These are phyloP conservation scores for Anadara kagoshimensis DNA, from an alignment of 1,140 invertebrate genomes.

Conservation along the genomic window DNA sequence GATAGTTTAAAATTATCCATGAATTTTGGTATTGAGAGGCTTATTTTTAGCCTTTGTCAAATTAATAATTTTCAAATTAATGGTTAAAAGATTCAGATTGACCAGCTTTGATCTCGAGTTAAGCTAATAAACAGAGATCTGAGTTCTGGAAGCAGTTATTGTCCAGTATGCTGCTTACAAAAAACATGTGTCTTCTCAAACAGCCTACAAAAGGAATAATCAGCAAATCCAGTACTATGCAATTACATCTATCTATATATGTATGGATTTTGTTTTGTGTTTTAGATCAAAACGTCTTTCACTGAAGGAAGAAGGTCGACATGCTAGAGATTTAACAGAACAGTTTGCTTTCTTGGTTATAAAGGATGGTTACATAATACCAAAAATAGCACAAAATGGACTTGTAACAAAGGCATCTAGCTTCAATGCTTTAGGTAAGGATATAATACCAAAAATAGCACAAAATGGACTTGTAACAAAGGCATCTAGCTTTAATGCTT, in stretches of 20 bases:
- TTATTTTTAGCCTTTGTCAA: too few species aligned
- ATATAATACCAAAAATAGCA: conserved; percentile 26
- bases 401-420: conserved; percentile 23
- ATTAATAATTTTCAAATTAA: too few species aligned
- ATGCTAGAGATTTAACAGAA: conserved; percentile 38
- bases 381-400: conserved; percentile 45
- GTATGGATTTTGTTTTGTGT: background rate
- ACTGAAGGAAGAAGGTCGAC: conserved; percentile 49
- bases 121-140: too few species aligned
- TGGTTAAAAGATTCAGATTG: too few species aligned
- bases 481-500: conserved; percentile 23
- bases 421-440: conserved; percentile 42
- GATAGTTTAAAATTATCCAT: too few species aligned
- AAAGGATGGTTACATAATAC: conserved; percentile 18
- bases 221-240: too few species aligned
- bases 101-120: too few species aligned
- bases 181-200: too few species aligned
- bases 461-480: conserved; percentile 43
- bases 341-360: conserved; percentile 34
- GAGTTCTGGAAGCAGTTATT: too few species aligned
- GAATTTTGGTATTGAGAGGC: too few species aligned
- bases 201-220: too few species aligned
- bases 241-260: background rate
- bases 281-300: conserved; percentile 41
- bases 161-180: too few species aligned